phyloP scores from a whole-genome alignment of 1,140 invertebrate species.

The Drosophila tropicalis region DNA sequence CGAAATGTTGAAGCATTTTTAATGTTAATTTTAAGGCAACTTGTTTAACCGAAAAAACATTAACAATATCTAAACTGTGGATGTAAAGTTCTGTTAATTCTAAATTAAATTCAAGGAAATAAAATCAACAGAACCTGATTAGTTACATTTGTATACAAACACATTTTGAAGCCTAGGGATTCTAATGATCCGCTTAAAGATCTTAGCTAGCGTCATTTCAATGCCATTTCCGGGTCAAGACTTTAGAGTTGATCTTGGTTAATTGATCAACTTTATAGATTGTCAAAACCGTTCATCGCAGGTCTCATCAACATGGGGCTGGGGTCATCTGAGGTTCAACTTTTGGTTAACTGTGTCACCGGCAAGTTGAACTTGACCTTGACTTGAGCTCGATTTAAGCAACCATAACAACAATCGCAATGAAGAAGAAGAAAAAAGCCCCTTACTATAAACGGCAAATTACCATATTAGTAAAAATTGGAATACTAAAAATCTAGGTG shows the following conservation, averaged over 20 bases:
- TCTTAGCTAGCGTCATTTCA: constrained; percentile 30
- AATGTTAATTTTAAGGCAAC: neutral
- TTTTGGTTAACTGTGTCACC: constrained; percentile 70
- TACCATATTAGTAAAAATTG: constrained; percentile 19
- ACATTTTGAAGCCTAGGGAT: constrained; percentile 50
- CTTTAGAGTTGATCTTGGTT: constrained; percentile 20
- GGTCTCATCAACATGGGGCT: constrained; percentile 39
- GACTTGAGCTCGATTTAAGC: constrained; percentile 29
- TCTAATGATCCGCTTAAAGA: constrained; percentile 47
- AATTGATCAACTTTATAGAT: constrained; percentile 25
- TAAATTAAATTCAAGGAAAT: constrained; percentile 55
- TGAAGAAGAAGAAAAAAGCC: neutral
- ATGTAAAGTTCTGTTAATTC: constrained; percentile 46
- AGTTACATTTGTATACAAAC: constrained; percentile 63
- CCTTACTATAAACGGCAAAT: neutral
- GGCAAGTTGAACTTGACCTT: constrained; percentile 78
- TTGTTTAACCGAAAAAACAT: neutral
- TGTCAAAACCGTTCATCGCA: constrained; percentile 22
- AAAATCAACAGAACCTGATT: constrained; percentile 38
- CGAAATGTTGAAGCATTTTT: constrained; percentile 30
- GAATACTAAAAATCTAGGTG: constrained; percentile 40
- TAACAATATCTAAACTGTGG: neutral
- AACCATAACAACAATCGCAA: constrained; percentile 22
- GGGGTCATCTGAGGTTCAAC: constrained; percentile 61
- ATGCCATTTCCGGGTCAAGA: constrained; percentile 69